Percentiles rank a stretch among this genome's conserved stretches.
phyloP scores from a whole-genome alignment of 2,888 invertebrate species.

The Luperina nickerlii region DNA sequence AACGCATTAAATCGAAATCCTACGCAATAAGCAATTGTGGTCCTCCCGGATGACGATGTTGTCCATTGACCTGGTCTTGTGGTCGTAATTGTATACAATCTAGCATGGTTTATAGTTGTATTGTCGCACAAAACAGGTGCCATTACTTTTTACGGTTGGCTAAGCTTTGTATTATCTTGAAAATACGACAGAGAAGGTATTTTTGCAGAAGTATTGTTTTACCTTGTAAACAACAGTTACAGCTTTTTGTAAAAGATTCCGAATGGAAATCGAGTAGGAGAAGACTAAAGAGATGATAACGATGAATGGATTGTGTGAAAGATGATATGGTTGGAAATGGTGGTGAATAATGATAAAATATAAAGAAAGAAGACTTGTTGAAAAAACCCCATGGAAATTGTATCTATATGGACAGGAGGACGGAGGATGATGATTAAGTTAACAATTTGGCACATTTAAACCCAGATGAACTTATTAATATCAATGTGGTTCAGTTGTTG shows the following conservation, averaged over 20 bases:
- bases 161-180: slow-evolving; percentile 31
- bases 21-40: slow-evolving; percentile 15
- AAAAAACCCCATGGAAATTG: not conserved
- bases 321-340: not conserved
- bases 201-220: slow-evolving; percentile 18
- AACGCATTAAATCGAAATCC: slow-evolving; percentile 16
- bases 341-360: not conserved
- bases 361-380: not conserved
- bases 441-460: not conserved
- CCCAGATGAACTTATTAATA: not conserved
- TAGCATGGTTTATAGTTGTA: slow-evolving; percentile 35
- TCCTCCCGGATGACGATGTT: slow-evolving; percentile 19
- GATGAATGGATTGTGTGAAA: not conserved
- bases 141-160: slow-evolving; percentile 39
- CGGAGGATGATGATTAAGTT: not conserved
- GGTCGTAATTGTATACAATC: slow-evolving; percentile 30
- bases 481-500: not conserved
- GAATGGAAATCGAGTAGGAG: not conserved
- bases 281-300: no score
- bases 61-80: slow-evolving; percentile 25
- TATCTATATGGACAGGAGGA: not conserved
- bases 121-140: slow-evolving; percentile 54
- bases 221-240: slow-evolving; percentile 6
- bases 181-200: slow-evolving; percentile 14
- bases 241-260: not conserved